Base-by-base conservation (phyloP, 2,797 vertebrate genomes). In the Thalassophryne amazonica region DNA sequence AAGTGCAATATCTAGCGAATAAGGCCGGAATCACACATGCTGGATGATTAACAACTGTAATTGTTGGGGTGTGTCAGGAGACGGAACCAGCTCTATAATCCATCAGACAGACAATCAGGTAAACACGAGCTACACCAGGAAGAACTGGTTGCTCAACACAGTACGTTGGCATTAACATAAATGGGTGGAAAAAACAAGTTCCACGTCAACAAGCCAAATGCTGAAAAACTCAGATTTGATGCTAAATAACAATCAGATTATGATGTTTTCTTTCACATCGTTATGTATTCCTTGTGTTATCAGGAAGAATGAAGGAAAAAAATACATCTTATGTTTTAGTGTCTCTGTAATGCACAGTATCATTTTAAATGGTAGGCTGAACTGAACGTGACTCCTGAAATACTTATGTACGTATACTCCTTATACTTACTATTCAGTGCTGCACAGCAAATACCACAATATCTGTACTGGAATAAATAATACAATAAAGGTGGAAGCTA, bases 231-330 rank as follows among this genome's bases (percentile, higher is more conserved):
- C 34, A 43, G 27, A 46, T 51, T 59, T 47, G 50, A 62, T 73
- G 74, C 83, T 77, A 41, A 61, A 76, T 48, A 86, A 88, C 87
- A 88, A 88, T 89, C 87, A n/a, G n/a, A n/a, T n/a, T n/a, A n/a
- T n/a, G n/a, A n/a, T n/a, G n/a, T n/a, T n/a, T n/a, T n/a, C 37
- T 22, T 12, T 40, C 36, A 28, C 22, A 38, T 21, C 41, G 30
- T 17, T 43, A 38, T 20, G 57, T 22, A 30, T 6, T 22, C 32
- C 5, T 0, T 55, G 63, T 52, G 42, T 11, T 53, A 33, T 64
- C 3, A 9, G 6, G 22, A 41, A 43, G n/a, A 47, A 13, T 11
- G 4, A 31, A 41, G 34, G 43, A 52, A 37, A 15, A 36, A 33
- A 40, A 60, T 15, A 38, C 80, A 77, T 80, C 73, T 78, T 37